phyloP scores from a whole-genome alignment of 2,113 vertebrate species.

The Monopterus albus region DNA sequence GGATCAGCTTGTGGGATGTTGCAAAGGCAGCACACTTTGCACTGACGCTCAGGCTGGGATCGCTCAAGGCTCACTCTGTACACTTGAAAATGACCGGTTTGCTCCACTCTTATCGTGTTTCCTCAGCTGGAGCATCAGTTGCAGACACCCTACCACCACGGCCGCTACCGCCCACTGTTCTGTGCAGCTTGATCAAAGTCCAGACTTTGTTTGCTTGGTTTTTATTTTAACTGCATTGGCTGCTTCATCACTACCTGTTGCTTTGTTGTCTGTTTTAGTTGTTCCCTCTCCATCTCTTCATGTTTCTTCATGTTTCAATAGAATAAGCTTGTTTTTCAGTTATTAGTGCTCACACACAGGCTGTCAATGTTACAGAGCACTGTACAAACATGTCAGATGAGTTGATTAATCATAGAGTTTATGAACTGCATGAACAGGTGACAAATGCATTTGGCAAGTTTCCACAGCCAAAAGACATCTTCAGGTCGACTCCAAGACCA shows the following conservation, averaged over 20 bases:
- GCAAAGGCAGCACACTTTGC: background rate
- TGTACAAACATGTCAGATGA: background rate
- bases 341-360: background rate
- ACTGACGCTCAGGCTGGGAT: background rate
- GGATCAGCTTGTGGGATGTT: background rate
- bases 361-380: background rate
- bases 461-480: no score
- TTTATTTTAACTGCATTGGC: conserved; percentile 40
- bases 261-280: conserved; percentile 31
- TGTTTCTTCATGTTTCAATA: conserved; percentile 18
- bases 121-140: conserved; percentile 69
- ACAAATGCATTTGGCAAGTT: no score
- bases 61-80: background rate
- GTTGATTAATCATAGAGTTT: no score
- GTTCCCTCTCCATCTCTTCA: conserved; percentile 17
- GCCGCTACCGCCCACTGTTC: conserved; percentile 21
- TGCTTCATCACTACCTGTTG: conserved; percentile 42
- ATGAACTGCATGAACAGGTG: no score
- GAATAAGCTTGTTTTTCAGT: conserved; percentile 21
- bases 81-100: conserved; percentile 19
- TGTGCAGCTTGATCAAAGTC: conserved; percentile 66
- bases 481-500: no score
- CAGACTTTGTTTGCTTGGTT: conserved; percentile 27
- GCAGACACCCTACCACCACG: background rate
- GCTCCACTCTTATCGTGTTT: conserved; percentile 60